Conservation (phyloP, 2,888 invertebrate species). For the Eucera pruinosa region DNA sequence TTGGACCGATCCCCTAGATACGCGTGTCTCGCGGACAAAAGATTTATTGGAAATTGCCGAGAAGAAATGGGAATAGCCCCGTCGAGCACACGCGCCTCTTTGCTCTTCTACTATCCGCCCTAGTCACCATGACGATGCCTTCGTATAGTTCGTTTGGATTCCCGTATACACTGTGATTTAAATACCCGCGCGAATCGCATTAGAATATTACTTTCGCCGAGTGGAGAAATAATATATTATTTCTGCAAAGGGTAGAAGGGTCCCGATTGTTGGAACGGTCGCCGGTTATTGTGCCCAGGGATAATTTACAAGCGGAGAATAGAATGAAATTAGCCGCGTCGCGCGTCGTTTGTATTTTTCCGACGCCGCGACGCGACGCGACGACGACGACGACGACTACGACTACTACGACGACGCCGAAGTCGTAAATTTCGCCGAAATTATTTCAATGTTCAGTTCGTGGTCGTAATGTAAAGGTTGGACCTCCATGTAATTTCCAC, state of each 20-base stretch:
- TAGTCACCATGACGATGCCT: conserved; percentile 59
- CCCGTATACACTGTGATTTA: conserved; percentile 54
- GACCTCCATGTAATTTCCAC: conserved; percentile 15
- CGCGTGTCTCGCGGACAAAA: conserved; percentile 79
- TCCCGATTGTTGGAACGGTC: conserved; percentile 29
- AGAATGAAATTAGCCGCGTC: conserved; percentile 50
- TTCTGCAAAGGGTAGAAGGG: neutral
- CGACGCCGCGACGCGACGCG: conserved; percentile 20
- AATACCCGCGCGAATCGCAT: conserved; percentile 47
- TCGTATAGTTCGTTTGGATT: conserved; percentile 11
- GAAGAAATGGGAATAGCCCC: conserved; percentile 78
- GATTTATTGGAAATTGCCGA: conserved; percentile 82
- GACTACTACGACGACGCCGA: no score
- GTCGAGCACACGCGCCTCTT: conserved; percentile 45
- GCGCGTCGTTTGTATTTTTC: conserved; percentile 52
- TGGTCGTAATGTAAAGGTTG: neutral
- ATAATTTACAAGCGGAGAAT: conserved; percentile 46
- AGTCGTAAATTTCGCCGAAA: conserved; percentile 46
- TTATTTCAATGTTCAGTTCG: conserved; percentile 23
- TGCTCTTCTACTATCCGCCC: conserved; percentile 8
- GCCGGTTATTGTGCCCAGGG: conserved; percentile 30
- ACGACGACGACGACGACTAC: no score
- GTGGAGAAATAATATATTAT: conserved; percentile 45
- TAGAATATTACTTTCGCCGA: conserved; percentile 64
- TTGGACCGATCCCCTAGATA: conserved; percentile 58